Base-by-base conservation (phyloP, 1,140 invertebrate species). In the Cephus cinctus region DNA sequence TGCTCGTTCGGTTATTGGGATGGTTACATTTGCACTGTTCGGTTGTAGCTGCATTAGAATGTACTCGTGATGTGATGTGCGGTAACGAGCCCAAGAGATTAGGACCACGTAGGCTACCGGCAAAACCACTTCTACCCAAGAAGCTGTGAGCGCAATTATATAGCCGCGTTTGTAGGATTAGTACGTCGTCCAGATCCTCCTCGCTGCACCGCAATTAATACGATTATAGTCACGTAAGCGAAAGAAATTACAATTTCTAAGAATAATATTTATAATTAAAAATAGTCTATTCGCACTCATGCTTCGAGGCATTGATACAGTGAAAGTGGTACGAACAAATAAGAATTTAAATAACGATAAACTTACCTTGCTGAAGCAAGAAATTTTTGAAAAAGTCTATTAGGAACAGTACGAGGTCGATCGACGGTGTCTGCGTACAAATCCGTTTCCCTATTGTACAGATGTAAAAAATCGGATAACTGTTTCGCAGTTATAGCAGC, bases 401-500 rank as follows among this genome's bases (percentile, higher is more conserved):
- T 79, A 8, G 83, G 81, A 47, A 84, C 77, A 50, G 80, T 81
- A 49, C 76, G 77, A 38, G 80, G 80, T 55, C 80, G 76, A 61
- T 87, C 84, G 51, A 82, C 81, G 18, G 83, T 81, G 66, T 88
- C 85, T 19, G 82, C 78, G 59, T 84, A 88, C 20, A 87, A 67
- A 53, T 92, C 88, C 0, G 89, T 91, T 75, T 92, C 93, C 61
- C 86, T 82, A 66, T 90, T 91, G 74, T 95, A 96, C 45, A 90
- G 78, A 75, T 92, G 89, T 39, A 95, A 80, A 77, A 95, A 96
- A 73, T 96, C 92, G 57, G 89, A 90, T n/a, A 96, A 78, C 63
- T 94, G 88, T 72, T 94, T 94, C 1, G 92, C 90, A 36, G 94
- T 86, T 52, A 95, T 86, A 9, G 92, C 89, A 40, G 89, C 85